phyloP scores from a whole-genome alignment of 2,113 vertebrate species.

The Micromys minutus region DNA sequence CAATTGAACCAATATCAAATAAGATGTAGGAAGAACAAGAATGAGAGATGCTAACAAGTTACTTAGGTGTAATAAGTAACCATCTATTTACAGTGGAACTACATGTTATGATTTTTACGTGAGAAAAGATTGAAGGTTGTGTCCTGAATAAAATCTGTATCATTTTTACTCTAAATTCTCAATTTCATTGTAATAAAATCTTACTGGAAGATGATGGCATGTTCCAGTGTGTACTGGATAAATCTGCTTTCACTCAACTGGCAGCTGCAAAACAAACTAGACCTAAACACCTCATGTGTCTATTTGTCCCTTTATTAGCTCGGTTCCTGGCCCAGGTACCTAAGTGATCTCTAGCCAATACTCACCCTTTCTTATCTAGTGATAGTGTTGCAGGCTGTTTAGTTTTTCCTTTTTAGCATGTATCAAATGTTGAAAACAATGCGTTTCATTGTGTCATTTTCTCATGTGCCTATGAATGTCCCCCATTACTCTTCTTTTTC shows the following conservation, averaged over 20 bases:
- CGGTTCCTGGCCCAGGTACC: not conserved
- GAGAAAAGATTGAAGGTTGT: not conserved
- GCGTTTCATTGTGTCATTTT: not conserved
- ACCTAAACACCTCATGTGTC: not conserved
- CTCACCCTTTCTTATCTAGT: not conserved
- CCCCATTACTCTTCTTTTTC: not conserved
- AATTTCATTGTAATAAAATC: slow-evolving; percentile 20
- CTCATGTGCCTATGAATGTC: not conserved
- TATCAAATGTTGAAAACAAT: not conserved
- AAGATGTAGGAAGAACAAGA: not conserved
- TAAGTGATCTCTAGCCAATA: not conserved
- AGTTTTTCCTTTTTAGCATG: not conserved
- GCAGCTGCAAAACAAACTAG: not conserved
- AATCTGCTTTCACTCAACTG: not conserved
- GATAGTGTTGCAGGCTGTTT: too few species aligned
- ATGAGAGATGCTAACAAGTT: not conserved
- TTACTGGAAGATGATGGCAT: not conserved
- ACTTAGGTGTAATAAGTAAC: not conserved
- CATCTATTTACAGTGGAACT: not conserved
- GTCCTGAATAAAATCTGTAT: not conserved
- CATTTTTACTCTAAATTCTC: slow-evolving; percentile 28
- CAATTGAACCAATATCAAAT: not conserved
- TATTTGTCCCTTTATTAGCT: not conserved
- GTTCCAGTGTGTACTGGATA: not conserved
- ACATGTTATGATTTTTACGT: not conserved